These are phyloP conservation scores for Monodelphis domestica DNA, from an alignment of 2,797 vertebrate species.

Conservation along the genomic window DNA sequence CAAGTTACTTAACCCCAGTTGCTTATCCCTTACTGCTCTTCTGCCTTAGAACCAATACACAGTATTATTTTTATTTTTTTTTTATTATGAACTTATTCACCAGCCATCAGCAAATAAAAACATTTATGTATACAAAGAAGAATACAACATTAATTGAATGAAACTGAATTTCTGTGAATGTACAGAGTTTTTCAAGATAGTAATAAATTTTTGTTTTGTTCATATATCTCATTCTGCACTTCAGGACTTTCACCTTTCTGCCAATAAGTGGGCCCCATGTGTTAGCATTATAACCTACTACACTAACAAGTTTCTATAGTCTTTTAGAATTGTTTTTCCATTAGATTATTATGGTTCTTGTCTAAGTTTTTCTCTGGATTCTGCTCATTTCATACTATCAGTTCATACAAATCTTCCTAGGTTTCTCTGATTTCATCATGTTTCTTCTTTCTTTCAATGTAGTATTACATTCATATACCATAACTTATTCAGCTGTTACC, in stretches of 20 bases:
- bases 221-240: not conserved
- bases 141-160: too few relatives aligned
- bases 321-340: not conserved
- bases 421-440: not conserved
- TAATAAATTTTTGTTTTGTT: not conserved
- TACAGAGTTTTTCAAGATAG: not conserved
- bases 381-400: not conserved
- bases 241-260: not conserved
- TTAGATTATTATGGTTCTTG: not conserved
- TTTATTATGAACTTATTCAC: not conserved
- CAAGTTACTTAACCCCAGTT: too few relatives aligned
- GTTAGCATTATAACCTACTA: not conserved
- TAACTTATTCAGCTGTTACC: not conserved
- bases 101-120: not conserved
- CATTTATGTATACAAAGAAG: not conserved
- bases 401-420: not conserved
- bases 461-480: not conserved
- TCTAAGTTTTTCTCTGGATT: not conserved
- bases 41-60: too few relatives aligned
- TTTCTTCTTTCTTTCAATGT: not conserved
- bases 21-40: too few relatives aligned
- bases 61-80: too few relatives aligned
- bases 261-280: not conserved
- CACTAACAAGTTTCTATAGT: not conserved
- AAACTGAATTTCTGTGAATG: not conserved